phyloP scores from a whole-genome alignment of 2,113 vertebrate genomes.

The Hemichromis elongatus region DNA sequence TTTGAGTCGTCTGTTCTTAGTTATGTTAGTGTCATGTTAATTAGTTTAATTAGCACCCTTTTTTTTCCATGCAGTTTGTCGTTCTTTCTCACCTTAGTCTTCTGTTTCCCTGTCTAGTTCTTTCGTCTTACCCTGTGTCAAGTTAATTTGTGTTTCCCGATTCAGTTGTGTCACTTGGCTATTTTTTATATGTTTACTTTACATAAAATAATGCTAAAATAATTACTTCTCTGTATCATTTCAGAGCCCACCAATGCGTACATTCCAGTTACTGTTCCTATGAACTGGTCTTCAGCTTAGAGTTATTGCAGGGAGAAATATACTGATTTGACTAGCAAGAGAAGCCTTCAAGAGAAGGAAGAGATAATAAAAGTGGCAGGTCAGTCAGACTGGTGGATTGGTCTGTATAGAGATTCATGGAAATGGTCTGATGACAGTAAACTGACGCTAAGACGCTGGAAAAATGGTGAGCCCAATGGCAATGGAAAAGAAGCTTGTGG shows the following conservation, averaged over 20 bases:
- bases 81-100: not conserved
- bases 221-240: not conserved
- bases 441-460: not conserved
- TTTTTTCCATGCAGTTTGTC: not conserved
- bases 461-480: fast-evolving
- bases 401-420: not conserved
- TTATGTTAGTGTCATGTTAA: not conserved
- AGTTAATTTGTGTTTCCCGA: not conserved
- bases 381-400: not conserved
- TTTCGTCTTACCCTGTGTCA: not conserved
- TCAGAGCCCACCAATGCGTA: not conserved
- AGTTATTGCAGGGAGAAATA: not conserved
- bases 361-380: not conserved
- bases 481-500: not conserved
- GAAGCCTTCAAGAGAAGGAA: not conserved
- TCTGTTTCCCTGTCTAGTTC: not conserved
- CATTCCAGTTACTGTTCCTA: not conserved
- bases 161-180: not conserved
- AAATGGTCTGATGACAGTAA: not conserved
- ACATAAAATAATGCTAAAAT: not conserved
- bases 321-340: not conserved
- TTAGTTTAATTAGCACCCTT: not conserved
- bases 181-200: not conserved
- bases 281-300: not conserved
- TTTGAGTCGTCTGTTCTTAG: not conserved